A percentile compares a stretch with the other conserved stretches of the same genome.
These are phyloP conservation scores for Muraenolepis orangiensis DNA, from an alignment of 2,797 vertebrate species.

Conservation along the genomic window DNA sequence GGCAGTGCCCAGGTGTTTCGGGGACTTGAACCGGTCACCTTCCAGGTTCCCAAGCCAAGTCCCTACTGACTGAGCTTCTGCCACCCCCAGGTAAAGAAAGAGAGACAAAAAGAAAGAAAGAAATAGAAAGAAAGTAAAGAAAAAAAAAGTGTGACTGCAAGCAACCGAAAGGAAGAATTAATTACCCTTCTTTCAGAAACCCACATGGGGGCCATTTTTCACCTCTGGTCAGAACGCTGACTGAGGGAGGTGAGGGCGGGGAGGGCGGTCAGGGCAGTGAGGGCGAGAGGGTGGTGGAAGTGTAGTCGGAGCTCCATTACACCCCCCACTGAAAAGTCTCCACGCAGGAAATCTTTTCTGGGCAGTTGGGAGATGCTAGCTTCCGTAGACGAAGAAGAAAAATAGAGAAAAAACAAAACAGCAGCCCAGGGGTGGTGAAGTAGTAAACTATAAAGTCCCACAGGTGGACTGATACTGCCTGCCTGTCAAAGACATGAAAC, in stretches of 20 bases:
- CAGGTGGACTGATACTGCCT: slow-evolving; percentile 41
- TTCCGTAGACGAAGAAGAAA: slow-evolving; percentile 42
- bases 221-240: slow-evolving; percentile 38
- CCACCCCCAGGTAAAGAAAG: background rate
- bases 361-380: slow-evolving; percentile 44
- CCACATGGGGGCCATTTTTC: slow-evolving; percentile 34
- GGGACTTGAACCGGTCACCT: too few species aligned
- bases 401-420: slow-evolving; percentile 12
- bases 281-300: slow-evolving; percentile 37
- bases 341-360: slow-evolving; percentile 47
- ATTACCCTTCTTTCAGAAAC: slow-evolving; percentile 17
- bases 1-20: too few species aligned
- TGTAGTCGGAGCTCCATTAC: slow-evolving; percentile 45
- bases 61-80: too few species aligned
- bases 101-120: background rate
- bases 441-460: slow-evolving; percentile 47
- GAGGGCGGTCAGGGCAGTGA: too few species aligned
- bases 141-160: background rate
- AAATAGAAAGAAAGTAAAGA: background rate
- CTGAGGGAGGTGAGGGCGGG: too few species aligned
- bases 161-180: background rate
- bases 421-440: slow-evolving; percentile 49
- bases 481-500: slow-evolving; percentile 59
- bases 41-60: too few species aligned
- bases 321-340: slow-evolving; percentile 47